Conservation (phyloP, 2,113 vertebrate genomes). For the Bostrychus sinensis region DNA sequence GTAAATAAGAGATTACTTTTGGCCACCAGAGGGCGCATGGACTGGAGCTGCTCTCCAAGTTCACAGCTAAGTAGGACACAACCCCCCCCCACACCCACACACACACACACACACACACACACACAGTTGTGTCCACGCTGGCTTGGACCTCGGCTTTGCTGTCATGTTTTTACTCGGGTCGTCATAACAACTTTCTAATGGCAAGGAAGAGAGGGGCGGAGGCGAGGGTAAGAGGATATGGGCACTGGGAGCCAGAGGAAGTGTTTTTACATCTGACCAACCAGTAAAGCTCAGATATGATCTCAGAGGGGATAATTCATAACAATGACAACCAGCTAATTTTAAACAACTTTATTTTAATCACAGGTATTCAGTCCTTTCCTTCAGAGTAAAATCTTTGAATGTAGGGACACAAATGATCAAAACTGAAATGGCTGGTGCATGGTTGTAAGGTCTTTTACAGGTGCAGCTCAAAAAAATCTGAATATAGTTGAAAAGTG, state of each 20-base stretch:
- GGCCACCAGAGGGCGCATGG: conserved; percentile 49
- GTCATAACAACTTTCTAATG: conserved; percentile 57
- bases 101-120: no score
- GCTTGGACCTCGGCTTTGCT: not conserved
- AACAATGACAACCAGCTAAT: conserved; percentile 1
- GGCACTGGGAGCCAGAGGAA: conserved; percentile 45
- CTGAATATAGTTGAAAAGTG: not conserved
- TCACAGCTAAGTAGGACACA: conserved; percentile 26
- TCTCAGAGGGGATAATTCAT: conserved; percentile 37
- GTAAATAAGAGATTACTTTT: no score
- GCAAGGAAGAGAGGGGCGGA: not conserved
- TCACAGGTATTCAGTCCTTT: not conserved
- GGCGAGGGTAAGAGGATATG: conserved; percentile 4
- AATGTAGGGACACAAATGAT: conserved; percentile 1
- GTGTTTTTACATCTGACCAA: conserved; percentile 31
- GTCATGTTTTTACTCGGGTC: conserved; percentile 40
- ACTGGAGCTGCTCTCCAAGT: not conserved
- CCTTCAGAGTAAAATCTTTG: not conserved
- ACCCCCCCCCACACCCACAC: not conserved
- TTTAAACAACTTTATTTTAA: conserved; percentile 33
- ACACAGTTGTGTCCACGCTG: conserved; percentile 8
- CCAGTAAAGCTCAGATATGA: conserved; percentile 25
- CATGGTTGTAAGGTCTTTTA: not conserved
- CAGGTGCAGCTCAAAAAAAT: conserved; percentile 1
- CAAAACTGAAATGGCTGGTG: not conserved